Evolutionary conservation across 2,888 invertebrate species (phyloP).

Genomic region (Dicyrtomina minuta): DNA sequence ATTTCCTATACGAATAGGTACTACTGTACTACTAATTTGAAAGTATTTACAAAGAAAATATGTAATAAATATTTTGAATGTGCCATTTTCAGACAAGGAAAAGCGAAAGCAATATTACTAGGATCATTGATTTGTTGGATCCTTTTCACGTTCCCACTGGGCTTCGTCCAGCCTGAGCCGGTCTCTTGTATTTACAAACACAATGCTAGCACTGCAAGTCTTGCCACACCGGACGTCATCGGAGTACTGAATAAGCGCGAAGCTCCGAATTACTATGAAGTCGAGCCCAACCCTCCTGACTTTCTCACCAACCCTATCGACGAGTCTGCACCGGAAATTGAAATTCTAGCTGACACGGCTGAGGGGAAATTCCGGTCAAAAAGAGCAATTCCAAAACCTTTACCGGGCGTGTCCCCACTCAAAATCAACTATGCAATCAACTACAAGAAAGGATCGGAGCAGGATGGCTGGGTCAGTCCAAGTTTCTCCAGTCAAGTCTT

Average conservation of each 20-base stretch:
- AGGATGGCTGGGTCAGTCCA: slow-evolving; percentile 80
- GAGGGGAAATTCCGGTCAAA: slow-evolving; percentile 1
- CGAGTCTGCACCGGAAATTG: background rate
- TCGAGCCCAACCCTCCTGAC: background rate
- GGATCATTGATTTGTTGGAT: slow-evolving; percentile 94
- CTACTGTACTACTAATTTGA: too few relatives aligned
- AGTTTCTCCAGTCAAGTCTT: slow-evolving; percentile 93
- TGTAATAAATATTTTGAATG: too few relatives aligned
- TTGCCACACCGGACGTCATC: slow-evolving; percentile 50
- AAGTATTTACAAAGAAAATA: too few relatives aligned
- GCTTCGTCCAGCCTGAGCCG: slow-evolving; percentile 91
- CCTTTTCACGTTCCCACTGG: slow-evolving; percentile 91
- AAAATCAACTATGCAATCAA: slow-evolving; percentile 74
- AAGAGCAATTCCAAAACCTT: slow-evolving; percentile 57
- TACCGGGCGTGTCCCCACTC: slow-evolving; percentile 70
- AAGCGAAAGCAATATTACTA: slow-evolving; percentile 76
- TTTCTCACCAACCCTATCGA: background rate
- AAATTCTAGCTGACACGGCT: background rate
- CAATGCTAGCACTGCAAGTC: slow-evolving; percentile 65
- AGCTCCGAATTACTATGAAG: slow-evolving; percentile 30
- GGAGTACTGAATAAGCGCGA: slow-evolving; percentile 41
- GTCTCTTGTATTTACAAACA: slow-evolving; percentile 74
- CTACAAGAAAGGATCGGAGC: slow-evolving; percentile 66
- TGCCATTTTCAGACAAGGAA: slow-evolving; percentile 27
- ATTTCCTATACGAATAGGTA: too few relatives aligned